A percentile compares a stretch with the other conserved stretches of the same genome.
Evolutionary conservation across 2,797 vertebrate genomes (phyloP).

Genomic region (Neomorphus geoffroyi): DNA sequence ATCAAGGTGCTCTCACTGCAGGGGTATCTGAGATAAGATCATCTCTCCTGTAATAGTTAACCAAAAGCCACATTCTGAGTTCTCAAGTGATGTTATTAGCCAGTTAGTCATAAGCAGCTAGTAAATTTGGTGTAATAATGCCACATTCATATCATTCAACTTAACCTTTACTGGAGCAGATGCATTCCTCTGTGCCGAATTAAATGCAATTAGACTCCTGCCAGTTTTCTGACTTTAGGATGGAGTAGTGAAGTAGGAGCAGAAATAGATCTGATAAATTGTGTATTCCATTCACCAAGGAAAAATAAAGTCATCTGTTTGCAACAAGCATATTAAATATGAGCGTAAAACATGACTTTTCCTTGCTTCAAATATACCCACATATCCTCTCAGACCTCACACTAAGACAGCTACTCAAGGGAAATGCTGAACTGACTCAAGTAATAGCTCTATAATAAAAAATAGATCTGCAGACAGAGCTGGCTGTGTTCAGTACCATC

Average conservation of each 20-base stretch:
- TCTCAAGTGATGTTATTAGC: neutral
- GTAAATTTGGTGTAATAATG: neutral
- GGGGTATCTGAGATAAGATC: neutral
- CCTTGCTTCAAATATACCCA: neutral
- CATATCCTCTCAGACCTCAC: constrained; percentile 10
- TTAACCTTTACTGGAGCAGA: neutral
- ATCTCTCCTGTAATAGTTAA: neutral
- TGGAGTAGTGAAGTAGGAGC: neutral
- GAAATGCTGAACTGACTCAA: constrained; percentile 11
- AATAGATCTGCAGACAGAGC: constrained; percentile 5
- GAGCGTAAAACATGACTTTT: neutral
- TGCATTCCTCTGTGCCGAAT: neutral
- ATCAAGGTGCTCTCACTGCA: neutral
- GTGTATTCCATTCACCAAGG: neutral
- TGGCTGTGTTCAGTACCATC: neutral
- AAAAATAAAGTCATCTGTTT: neutral
- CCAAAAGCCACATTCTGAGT: neutral
- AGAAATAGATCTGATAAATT: neutral
- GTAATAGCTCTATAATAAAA: constrained; percentile 34
- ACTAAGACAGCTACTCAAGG: neutral
- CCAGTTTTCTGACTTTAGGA: neutral
- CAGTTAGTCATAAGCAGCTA: neutral
- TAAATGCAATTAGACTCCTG: neutral
- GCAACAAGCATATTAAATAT: neutral
- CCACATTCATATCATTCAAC: neutral